Percentiles rank a stretch among this genome's conserved stretches.
Conservation (phyloP, 2,888 invertebrate genomes). For the Lepas anatifera region DNA sequence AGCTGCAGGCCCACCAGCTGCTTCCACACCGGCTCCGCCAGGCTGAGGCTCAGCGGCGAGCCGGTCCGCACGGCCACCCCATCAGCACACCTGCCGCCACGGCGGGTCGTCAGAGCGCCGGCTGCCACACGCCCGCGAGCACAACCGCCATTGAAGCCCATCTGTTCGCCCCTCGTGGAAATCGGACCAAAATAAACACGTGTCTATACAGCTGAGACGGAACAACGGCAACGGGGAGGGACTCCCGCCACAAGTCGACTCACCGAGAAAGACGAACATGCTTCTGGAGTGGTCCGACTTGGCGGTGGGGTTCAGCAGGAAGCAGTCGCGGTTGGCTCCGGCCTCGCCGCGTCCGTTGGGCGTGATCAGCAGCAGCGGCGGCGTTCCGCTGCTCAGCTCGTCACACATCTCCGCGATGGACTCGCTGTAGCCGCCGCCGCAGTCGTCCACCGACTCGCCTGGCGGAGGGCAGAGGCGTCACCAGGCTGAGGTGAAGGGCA, state of each 20-base stretch:
- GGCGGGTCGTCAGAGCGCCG: too few species aligned
- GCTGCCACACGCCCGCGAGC: too few species aligned
- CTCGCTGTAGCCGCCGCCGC: conserved; percentile 94
- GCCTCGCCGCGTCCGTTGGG: conserved; percentile 85
- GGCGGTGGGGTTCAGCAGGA: conserved; percentile 72
- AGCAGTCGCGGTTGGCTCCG: conserved; percentile 88
- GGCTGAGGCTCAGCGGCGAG: conserved; percentile 77
- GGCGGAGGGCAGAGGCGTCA: too few species aligned
- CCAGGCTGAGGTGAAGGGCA: too few species aligned
- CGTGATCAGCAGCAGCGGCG: conserved; percentile 74
- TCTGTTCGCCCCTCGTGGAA: too few species aligned
- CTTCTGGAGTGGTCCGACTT: conserved; percentile 68
- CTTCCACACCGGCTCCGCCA: conserved; percentile 94
- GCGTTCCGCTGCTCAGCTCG: conserved; percentile 84
- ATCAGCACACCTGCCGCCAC: conserved; percentile 59
- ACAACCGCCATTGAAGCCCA: too few species aligned
- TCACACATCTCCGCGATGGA: conserved; percentile 98
- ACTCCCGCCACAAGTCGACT: conserved; percentile 20
- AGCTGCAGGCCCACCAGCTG: conserved; percentile 78
- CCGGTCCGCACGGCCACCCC: conserved; percentile 85
- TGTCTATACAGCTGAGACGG: too few species aligned
- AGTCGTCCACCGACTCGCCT: conserved; percentile 92
- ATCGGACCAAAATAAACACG: too few species aligned
- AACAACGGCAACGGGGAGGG: too few species aligned
- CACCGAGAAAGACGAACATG: conserved; percentile 79